These are phyloP conservation scores for Cossypha caffra DNA, from an alignment of 2,797 vertebrate species.

Conservation along the genomic window DNA sequence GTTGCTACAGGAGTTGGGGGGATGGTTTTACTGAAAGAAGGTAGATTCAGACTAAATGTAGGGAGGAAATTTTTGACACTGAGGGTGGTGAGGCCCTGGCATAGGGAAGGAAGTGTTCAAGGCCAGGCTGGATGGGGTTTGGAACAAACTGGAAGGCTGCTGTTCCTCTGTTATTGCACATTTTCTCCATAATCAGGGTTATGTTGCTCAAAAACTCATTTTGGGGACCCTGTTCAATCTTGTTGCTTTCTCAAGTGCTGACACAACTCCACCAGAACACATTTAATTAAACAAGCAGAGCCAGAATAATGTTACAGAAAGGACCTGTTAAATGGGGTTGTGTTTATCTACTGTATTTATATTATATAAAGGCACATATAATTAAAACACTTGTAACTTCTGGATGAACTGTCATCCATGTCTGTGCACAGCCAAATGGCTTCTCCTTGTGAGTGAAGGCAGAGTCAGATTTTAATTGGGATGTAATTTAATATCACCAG, in stretches of 20 bases:
- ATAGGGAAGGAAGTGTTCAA: too few relatives aligned
- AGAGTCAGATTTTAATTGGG: background rate
- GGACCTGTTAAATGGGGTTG: background rate
- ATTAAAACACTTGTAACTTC: background rate
- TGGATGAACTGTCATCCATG: background rate
- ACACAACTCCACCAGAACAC: rapidly evolving
- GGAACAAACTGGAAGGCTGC: background rate
- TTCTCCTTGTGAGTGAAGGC: background rate
- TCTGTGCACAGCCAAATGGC: rapidly evolving
- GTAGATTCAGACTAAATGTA: background rate
- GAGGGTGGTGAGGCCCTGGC: background rate
- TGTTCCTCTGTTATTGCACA: background rate
- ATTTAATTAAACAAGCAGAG: background rate
- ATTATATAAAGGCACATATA: background rate
- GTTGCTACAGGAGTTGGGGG: background rate
- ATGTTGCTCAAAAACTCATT: background rate
- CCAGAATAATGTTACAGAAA: background rate
- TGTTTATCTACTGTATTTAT: background rate
- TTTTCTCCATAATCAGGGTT: background rate
- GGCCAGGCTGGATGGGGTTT: background rate
- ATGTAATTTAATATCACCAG: background rate
- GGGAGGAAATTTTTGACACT: background rate
- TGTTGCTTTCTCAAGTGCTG: background rate
- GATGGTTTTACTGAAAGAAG: background rate
- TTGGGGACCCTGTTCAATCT: background rate